A percentile compares a stretch with the other conserved stretches of the same genome.
These are phyloP conservation scores for Anthonomus grandis DNA, from an alignment of 1,140 invertebrate genomes.

Conservation along the genomic window DNA sequence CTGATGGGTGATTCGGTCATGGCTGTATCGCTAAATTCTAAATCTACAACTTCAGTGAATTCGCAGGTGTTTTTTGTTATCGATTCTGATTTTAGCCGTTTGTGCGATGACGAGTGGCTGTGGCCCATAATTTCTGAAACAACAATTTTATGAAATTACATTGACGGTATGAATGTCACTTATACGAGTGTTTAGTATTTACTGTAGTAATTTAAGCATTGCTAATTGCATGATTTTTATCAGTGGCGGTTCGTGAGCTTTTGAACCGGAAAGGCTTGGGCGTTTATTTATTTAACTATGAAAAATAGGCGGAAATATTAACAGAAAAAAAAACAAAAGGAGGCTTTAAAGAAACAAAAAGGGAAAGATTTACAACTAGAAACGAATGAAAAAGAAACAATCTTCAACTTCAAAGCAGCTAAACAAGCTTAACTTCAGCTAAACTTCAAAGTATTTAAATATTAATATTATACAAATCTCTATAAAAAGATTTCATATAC, in stretches of 20 bases:
- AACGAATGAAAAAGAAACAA: too few relatives aligned
- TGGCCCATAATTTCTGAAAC: slow-evolving; percentile 15
- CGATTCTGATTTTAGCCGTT: slow-evolving; percentile 14
- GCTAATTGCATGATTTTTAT: too few relatives aligned
- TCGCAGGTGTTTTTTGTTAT: slow-evolving; percentile 7
- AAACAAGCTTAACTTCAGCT: too few relatives aligned
- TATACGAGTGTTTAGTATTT: not conserved
- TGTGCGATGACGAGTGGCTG: slow-evolving; percentile 16
- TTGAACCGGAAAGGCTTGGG: too few relatives aligned
- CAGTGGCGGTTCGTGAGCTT: too few relatives aligned
- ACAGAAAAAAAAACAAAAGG: not conserved
- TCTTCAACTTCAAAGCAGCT: too few relatives aligned
- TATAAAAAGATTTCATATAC: too few relatives aligned
- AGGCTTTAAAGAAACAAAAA: not conserved
- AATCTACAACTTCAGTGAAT: slow-evolving; percentile 25
- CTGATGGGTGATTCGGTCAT: too few relatives aligned
- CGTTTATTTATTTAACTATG: not conserved
- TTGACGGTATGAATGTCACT: not conserved
- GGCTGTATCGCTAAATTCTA: slow-evolving; percentile 24
- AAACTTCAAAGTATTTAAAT: too few relatives aligned
- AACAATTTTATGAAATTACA: not conserved
- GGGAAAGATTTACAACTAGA: not conserved
- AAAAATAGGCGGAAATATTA: not conserved
- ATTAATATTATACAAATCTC: too few relatives aligned
- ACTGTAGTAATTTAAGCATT: too few relatives aligned